A percentile compares a stretch with the other conserved stretches of the same genome.
These are phyloP conservation scores for Eilema sororculum DNA, from an alignment of 2,888 invertebrate genomes.

Conservation along the genomic window DNA sequence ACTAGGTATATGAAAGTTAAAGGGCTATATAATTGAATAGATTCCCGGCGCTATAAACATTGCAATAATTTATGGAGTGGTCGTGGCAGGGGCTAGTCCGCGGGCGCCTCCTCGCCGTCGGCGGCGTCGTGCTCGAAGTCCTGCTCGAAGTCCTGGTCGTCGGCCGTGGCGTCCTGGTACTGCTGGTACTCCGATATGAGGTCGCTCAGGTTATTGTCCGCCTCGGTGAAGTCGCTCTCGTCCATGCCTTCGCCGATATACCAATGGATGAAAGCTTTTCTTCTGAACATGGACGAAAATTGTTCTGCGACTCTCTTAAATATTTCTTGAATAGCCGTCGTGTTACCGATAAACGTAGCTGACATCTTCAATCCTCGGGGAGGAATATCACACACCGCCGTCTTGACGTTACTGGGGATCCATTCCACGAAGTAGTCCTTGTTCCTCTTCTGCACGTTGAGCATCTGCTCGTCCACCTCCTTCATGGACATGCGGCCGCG, in stretches of 20 bases:
- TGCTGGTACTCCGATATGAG: slow-evolving; percentile 96
- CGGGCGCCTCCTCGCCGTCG: not conserved
- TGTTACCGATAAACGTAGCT: slow-evolving; percentile 95
- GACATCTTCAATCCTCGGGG: slow-evolving; percentile 93
- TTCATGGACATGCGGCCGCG: slow-evolving; percentile 97
- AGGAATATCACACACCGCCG: slow-evolving; percentile 93
- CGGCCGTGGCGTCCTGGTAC: slow-evolving; percentile 95
- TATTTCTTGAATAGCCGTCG: slow-evolving; percentile 94
- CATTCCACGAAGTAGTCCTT: slow-evolving; percentile 93
- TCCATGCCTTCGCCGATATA: slow-evolving; percentile 99
- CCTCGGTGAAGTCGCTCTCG: slow-evolving; percentile 98
- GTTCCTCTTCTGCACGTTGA: slow-evolving; percentile 92
- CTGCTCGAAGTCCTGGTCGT: slow-evolving; percentile 92
- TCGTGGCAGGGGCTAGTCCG: not conserved
- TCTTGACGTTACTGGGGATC: slow-evolving; percentile 94
- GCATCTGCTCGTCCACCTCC: slow-evolving; percentile 94
- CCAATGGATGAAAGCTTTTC: slow-evolving; percentile 98
- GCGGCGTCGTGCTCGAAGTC: not conserved
- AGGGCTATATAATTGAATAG: too few relatives aligned
- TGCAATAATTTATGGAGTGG: slow-evolving; percentile 2
- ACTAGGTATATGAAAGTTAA: too few relatives aligned
- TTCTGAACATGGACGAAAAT: slow-evolving; percentile 96
- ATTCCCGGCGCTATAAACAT: not conserved
- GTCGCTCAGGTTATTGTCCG: slow-evolving; percentile 97
- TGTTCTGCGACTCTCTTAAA: slow-evolving; percentile 95